A percentile compares a stretch with the other conserved stretches of the same genome.
These are phyloP conservation scores for Actenoides lindsayi DNA, from an alignment of 2,113 vertebrate genomes.

Conservation along the genomic window DNA sequence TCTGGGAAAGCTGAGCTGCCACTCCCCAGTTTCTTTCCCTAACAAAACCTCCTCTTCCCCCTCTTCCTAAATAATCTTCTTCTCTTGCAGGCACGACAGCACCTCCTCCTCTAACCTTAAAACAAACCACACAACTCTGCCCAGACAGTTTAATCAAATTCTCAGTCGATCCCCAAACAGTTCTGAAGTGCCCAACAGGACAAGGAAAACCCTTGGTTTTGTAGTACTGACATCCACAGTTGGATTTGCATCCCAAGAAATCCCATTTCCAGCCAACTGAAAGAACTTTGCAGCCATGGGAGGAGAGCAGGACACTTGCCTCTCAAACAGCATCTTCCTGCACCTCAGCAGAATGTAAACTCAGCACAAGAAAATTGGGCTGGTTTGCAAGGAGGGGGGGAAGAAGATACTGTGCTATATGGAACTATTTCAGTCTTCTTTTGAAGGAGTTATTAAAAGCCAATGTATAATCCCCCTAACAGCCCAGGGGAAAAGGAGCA, in stretches of 20 bases:
- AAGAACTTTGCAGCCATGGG: not conserved
- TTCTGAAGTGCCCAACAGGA: not conserved
- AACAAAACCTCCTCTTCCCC: not conserved
- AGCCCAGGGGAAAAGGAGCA: not conserved
- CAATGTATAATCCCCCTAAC: not conserved
- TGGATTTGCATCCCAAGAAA: not conserved
- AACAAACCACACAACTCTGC: not conserved
- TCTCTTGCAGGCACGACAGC: not conserved
- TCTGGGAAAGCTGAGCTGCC: not conserved
- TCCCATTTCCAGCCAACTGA: not conserved
- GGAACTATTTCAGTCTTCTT: not conserved
- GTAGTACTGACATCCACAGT: not conserved
- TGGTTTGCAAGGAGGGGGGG: not conserved
- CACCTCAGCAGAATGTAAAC: not conserved
- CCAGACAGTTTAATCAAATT: not conserved
- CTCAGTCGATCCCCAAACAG: not conserved
- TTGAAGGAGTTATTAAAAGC: not conserved
- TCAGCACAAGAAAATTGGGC: rapidly evolving
- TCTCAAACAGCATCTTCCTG: not conserved
- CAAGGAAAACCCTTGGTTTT: not conserved
- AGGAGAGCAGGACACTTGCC: not conserved
- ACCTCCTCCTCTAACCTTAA: not conserved
- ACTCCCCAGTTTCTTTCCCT: not conserved
- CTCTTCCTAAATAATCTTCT: not conserved
- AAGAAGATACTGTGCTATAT: not conserved